Evolutionary conservation across 1,140 invertebrate species (phyloP), one percentile per base, ranked within the genome.

Genomic region (Aphaenogaster floridana): DNA sequence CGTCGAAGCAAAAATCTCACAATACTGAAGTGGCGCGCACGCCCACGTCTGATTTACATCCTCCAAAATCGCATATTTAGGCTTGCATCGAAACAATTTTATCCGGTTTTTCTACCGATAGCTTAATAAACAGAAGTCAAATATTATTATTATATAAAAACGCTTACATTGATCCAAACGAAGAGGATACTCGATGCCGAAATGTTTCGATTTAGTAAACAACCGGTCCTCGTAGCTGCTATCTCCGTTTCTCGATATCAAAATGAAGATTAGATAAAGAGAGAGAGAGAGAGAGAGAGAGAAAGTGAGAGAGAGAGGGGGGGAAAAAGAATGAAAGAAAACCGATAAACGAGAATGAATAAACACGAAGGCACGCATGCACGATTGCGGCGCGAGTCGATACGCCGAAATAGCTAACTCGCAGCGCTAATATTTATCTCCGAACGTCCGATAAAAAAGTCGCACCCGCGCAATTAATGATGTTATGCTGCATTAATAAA

Each of bases 401-500:
- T 88, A 86, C 42, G 74, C 66, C 79, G 63, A 68, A 61, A 74
- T 36, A 71, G n/a, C 61, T 69, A 89, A 89, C 69, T 57, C 54
- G 61, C 50, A 21, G 48, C 17, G 59, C 68, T 61, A 90, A 90
- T 90, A 90, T 90, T 87, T 90, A 69, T 69, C 61, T n/a, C 50
- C 57, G 48, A 36, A 39, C n/a, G 54, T 17, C 7, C 81, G 61
- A 88, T 76, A 85, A 79, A 90, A 84, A 77, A 78, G n/a, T 78
- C 72, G 45, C 80, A 79, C 50, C 57, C 21, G 48, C 28, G 48
- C 61, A 69, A 88, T 89, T 89, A 83, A 89, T 69, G 59, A 84
- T 77, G 74, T 66, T 86, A 88, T 54, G 77, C n/a, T 57, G 48
- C 57, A 76, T 72, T 88, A 84, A 87, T 89, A 81, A 90, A 59